Conservation (phyloP, 2,797 vertebrate genomes). For the Clarias pachynema region DNA sequence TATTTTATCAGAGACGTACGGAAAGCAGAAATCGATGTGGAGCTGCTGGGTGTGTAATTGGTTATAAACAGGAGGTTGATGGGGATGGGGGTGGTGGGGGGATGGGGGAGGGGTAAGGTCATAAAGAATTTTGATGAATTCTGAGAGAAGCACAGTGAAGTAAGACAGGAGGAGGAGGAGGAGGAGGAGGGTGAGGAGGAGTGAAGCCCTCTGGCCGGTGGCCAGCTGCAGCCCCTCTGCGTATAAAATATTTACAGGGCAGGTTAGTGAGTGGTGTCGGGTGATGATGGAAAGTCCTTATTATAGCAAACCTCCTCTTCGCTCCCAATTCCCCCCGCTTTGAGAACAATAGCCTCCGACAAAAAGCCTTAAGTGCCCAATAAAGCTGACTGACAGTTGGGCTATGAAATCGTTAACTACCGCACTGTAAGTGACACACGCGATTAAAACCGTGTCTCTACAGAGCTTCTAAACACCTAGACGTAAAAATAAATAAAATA, state of each 20-base stretch:
- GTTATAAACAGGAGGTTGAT: not conserved
- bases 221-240: constrained; percentile 71
- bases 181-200: constrained; percentile 34
- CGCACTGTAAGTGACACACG: constrained; percentile 36
- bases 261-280: constrained; percentile 85
- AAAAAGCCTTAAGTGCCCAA: constrained; percentile 55
- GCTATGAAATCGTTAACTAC: constrained; percentile 48
- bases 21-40: constrained; percentile 1
- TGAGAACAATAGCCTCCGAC: constrained; percentile 69
- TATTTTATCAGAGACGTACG: not conserved
- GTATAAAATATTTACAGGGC: constrained; percentile 86
- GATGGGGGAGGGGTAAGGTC: no score
- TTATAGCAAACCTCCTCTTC: constrained; percentile 85
- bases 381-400: constrained; percentile 49
- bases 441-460: constrained; percentile 34
- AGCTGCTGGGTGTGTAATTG: not conserved
- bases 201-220: constrained; percentile 42
- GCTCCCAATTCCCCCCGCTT: constrained; percentile 74
- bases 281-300: constrained; percentile 85
- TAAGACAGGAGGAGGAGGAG: not conserved
- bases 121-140: no score
- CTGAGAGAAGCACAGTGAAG: no score
- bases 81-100: no score
- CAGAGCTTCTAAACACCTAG: not conserved
- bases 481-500: not conserved